Evolutionary conservation across 2,888 invertebrate species (phyloP).

Genomic region (Laothoe populi): DNA sequence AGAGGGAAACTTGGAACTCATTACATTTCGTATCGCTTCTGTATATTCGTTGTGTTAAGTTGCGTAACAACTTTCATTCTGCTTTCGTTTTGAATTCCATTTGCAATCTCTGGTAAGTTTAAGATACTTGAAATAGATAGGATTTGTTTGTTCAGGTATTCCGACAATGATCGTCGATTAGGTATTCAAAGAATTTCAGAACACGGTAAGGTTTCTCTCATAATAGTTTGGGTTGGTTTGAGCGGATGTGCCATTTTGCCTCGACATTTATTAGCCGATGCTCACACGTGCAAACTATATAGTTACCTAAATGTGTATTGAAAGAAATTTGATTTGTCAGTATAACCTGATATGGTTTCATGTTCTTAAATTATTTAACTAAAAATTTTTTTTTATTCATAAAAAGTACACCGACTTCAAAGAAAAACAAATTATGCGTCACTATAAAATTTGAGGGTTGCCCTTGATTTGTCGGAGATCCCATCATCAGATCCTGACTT

Average conservation of each 20-base stretch:
- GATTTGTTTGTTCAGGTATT: constrained; percentile 13
- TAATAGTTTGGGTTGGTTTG: not conserved
- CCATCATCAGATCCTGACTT: no score
- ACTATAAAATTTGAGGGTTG: no score
- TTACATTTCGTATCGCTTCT: constrained; percentile 28
- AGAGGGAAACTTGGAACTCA: constrained; percentile 27
- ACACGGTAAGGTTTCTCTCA: not conserved
- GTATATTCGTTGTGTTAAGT: constrained; percentile 26
- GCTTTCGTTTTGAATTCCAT: constrained; percentile 20
- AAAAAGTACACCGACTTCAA: no score
- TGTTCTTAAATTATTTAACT: no score
- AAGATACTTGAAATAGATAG: constrained; percentile 4
- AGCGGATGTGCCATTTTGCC: not conserved
- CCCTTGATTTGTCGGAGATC: no score
- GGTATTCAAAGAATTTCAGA: constrained; percentile 8
- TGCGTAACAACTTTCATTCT: constrained; percentile 23
- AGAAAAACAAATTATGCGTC: no score
- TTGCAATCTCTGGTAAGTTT: constrained; percentile 1
- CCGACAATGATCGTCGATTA: constrained; percentile 1
- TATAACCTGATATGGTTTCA: no score
- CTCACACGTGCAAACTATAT: not conserved
- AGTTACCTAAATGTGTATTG: not conserved
- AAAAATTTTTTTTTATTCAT: no score
- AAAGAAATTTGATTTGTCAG: not conserved
- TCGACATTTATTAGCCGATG: constrained; percentile 3